Percentiles rank a stretch among this genome's conserved stretches.
These are phyloP conservation scores for Trachemys scripta DNA, from an alignment of 2,113 vertebrate genomes.

Conservation along the genomic window DNA sequence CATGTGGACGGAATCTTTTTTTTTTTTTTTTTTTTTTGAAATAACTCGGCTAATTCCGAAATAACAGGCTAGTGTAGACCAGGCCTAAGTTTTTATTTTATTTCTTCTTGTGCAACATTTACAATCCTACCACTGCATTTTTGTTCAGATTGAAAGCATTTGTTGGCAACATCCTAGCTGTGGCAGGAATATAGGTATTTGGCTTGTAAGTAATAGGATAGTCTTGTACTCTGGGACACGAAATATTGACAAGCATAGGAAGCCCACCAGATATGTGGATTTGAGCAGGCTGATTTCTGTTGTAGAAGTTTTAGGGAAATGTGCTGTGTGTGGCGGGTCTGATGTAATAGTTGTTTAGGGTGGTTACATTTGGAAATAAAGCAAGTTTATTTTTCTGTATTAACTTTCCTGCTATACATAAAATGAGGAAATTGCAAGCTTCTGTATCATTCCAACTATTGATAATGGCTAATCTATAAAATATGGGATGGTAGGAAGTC, in stretches of 20 bases:
- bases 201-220: not conserved
- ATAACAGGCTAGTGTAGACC: too few relatives aligned
- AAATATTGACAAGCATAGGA: not conserved
- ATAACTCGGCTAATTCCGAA: too few relatives aligned
- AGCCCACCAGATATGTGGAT: rapidly evolving
- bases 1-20: too few relatives aligned
- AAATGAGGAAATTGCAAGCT: not conserved
- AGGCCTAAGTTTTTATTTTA: not conserved
- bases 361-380: too few relatives aligned
- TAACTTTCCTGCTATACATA: not conserved
- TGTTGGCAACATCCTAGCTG: not conserved
- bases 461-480: not conserved
- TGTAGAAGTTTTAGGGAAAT: not conserved
- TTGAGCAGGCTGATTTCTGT: not conserved
- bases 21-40: too few relatives aligned
- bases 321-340: not conserved
- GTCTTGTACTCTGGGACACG: not conserved
- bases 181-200: not conserved
- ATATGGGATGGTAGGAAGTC: not conserved
- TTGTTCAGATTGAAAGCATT: not conserved
- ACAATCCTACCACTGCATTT: rapidly evolving
- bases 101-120: not conserved
- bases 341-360: too few relatives aligned
- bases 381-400: not conserved
- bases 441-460: not conserved